phyloP scores from a whole-genome alignment of 2,888 invertebrate species.

The Drosophila borealis region DNA sequence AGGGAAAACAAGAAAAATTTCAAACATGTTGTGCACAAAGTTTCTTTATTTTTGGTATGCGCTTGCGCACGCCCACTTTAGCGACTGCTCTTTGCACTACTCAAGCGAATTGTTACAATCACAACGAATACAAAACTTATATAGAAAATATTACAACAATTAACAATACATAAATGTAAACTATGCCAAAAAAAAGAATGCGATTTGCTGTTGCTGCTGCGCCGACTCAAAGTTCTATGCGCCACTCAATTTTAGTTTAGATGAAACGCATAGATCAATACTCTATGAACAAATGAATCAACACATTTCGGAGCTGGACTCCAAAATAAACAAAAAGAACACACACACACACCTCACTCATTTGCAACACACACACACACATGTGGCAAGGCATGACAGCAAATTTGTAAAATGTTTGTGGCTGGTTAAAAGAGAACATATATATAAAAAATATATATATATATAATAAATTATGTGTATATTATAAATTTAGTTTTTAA shows the following conservation, averaged over 20 bases:
- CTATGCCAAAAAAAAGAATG: slow-evolving; percentile 47
- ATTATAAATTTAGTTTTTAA: slow-evolving; percentile 49
- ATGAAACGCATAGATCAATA: slow-evolving; percentile 31
- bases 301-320: slow-evolving; percentile 74
- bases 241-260: slow-evolving; percentile 39
- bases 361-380: slow-evolving; percentile 9
- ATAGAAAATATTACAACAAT: slow-evolving; percentile 28
- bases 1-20: slow-evolving; percentile 27
- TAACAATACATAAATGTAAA: slow-evolving; percentile 31
- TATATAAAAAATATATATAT: slow-evolving; percentile 7
- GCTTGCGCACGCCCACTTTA: slow-evolving; percentile 44
- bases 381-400: slow-evolving; percentile 23
- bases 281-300: slow-evolving; percentile 19
- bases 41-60: slow-evolving; percentile 4
- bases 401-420: slow-evolving; percentile 31
- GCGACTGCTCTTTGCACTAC: slow-evolving; percentile 68
- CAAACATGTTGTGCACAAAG: slow-evolving; percentile 50
- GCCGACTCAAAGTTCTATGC: slow-evolving; percentile 26
- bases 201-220: slow-evolving; percentile 41
- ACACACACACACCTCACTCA: slow-evolving; percentile 10
- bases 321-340: slow-evolving; percentile 31
- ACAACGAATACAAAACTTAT: slow-evolving; percentile 51
- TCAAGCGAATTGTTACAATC: slow-evolving; percentile 75
- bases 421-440: slow-evolving; percentile 21
- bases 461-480: slow-evolving; percentile 12